These are phyloP conservation scores for Vespertilio murinus DNA, from an alignment of 2,797 vertebrate species.

Conservation along the genomic window DNA sequence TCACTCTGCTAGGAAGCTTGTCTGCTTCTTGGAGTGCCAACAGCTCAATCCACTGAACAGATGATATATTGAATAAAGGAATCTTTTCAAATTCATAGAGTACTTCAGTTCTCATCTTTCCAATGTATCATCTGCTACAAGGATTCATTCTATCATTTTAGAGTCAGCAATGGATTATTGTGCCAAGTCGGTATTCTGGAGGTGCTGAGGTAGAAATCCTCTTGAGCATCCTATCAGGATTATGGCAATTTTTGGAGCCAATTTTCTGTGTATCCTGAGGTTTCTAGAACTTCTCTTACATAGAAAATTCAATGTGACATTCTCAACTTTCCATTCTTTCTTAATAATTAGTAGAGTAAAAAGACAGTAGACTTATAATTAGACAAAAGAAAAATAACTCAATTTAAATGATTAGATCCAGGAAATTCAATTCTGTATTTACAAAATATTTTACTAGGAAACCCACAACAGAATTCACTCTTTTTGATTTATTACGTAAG, in stretches of 20 bases:
- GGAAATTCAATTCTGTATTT: conserved; percentile 47
- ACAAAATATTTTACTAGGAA: not conserved
- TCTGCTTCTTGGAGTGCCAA: conserved; percentile 52
- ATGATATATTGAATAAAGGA: conserved; percentile 61
- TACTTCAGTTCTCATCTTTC: conserved; percentile 66
- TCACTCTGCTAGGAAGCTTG: conserved; percentile 52
- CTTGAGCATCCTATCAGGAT: not conserved
- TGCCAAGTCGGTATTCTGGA: conserved; percentile 52
- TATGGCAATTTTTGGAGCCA: conserved; percentile 39
- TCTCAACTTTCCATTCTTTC: conserved; percentile 59
- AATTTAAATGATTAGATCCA: conserved; percentile 48
- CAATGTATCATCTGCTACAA: conserved; percentile 56
- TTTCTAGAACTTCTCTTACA: conserved; percentile 49
- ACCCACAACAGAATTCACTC: not conserved
- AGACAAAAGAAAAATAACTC: conserved; percentile 37
- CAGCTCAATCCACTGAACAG: conserved; percentile 51
- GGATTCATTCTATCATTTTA: conserved; percentile 68
- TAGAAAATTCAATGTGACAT: conserved; percentile 40
- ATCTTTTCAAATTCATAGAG: conserved; percentile 63
- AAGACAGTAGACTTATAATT: conserved; percentile 47
- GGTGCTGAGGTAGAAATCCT: conserved; percentile 45
- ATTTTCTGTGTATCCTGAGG: conserved; percentile 24
- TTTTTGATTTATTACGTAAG: conserved; percentile 7
- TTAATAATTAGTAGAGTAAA: conserved; percentile 56
- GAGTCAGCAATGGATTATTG: conserved; percentile 54